phyloP scores from a whole-genome alignment of 2,113 vertebrate genomes.

The Camelus dromedarius region DNA sequence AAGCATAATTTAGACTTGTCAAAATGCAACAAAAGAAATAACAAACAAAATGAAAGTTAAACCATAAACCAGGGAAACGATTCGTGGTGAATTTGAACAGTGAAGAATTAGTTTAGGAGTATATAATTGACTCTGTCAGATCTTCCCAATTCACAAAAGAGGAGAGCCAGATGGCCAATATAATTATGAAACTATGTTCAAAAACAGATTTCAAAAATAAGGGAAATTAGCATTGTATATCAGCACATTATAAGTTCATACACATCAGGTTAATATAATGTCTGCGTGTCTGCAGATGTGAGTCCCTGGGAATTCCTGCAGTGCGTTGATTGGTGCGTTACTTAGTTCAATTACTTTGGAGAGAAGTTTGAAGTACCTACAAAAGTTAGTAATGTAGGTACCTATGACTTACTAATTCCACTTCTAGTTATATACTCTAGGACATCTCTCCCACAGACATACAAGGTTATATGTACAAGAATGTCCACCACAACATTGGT shows the following conservation, averaged over 20 bases:
- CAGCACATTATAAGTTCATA: neutral
- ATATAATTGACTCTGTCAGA: neutral
- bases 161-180: neutral
- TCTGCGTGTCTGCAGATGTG: neutral
- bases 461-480: neutral
- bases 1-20: neutral
- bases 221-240: neutral
- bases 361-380: neutral
- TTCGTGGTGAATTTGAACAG: neutral
- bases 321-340: neutral
- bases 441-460: neutral
- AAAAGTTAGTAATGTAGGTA: neutral
- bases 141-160: neutral
- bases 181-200: conserved; percentile 1
- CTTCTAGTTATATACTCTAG: neutral
- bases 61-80: neutral
- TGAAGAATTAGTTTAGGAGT: neutral
- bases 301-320: neutral
- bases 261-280: neutral
- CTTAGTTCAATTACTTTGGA: neutral
- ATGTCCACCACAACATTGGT: neutral
- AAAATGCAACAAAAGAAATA: neutral
- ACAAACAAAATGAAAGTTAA: neutral
- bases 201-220: neutral
- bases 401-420: neutral